Conservation (phyloP, 1,140 invertebrate genomes). For the Zaprionus inermis region DNA sequence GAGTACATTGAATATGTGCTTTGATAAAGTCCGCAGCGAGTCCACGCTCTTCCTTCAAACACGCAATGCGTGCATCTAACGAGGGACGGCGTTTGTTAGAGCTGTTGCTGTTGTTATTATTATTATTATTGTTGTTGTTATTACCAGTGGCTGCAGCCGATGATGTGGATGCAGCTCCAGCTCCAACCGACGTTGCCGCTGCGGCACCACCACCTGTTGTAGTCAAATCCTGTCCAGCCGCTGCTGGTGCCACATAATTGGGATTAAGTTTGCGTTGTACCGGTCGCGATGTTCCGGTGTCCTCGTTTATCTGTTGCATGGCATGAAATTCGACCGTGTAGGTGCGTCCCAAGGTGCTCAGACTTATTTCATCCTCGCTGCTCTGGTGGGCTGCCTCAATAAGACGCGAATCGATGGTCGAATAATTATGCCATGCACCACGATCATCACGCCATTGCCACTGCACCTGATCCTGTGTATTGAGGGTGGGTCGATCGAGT, state of each 20-base stretch:
- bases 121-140: conserved; percentile 51
- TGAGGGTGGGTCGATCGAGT: conserved; percentile 89
- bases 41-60: conserved; percentile 87
- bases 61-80: conserved; percentile 88
- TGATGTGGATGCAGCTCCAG: conserved; percentile 44
- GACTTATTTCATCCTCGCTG: conserved; percentile 97
- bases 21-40: conserved; percentile 92
- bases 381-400: conserved; percentile 95
- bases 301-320: conserved; percentile 99
- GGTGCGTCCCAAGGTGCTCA: conserved; percentile 95
- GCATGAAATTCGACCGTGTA: conserved; percentile 98
- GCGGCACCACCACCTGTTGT: conserved; percentile 37
- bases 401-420: conserved; percentile 88
- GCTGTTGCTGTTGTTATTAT: conserved; percentile 38
- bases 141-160: conserved; percentile 22
- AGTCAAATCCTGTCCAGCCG: conserved; percentile 70
- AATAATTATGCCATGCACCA: conserved; percentile 90
- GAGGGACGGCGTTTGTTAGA: conserved; percentile 69
- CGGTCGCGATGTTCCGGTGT: conserved; percentile 95
- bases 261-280: conserved; percentile 90
- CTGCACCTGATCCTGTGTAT: conserved; percentile 91
- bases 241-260: conserved; percentile 69
- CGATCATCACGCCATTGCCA: conserved; percentile 99
- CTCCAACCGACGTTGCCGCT: not conserved
- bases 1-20: conserved; percentile 94